A percentile compares a stretch with the other conserved stretches of the same genome.
These are phyloP conservation scores for Turnix velox DNA, from an alignment of 2,113 vertebrate genomes.

Conservation along the genomic window DNA sequence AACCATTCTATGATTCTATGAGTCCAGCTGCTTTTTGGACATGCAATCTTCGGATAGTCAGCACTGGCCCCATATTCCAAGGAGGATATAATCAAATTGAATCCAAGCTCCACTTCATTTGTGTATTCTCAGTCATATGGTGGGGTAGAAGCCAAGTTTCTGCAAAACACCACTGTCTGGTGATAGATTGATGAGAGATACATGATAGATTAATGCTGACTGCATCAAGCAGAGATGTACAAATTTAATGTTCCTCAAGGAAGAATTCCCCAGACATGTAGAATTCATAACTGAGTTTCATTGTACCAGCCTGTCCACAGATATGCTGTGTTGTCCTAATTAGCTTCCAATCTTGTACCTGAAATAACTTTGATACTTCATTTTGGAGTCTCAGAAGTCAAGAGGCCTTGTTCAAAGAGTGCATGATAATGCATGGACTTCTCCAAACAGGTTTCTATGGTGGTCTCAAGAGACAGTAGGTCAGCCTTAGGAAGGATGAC, in stretches of 20 bases:
- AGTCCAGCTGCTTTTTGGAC: neutral
- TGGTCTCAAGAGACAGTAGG: neutral
- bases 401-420: neutral
- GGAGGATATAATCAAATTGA: neutral
- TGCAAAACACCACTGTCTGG: neutral
- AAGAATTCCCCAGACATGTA: neutral
- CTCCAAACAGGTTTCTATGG: neutral
- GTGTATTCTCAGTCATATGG: neutral
- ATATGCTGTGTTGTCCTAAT: neutral
- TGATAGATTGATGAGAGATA: no score
- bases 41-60: neutral
- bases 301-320: neutral
- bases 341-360: neutral
- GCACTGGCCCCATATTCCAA: neutral
- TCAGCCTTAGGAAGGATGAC: neutral
- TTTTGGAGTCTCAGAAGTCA: neutral
- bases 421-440: accelerated
- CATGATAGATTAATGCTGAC: neutral
- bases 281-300: neutral
- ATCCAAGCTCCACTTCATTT: neutral
- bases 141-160: neutral
- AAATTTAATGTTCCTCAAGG: neutral
- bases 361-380: neutral
- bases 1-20: no score
- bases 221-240: neutral